Evolutionary conservation across 2,888 invertebrate species (phyloP), one percentile per base, ranked within the genome.

Genomic region (Cyaniris semiargus): DNA sequence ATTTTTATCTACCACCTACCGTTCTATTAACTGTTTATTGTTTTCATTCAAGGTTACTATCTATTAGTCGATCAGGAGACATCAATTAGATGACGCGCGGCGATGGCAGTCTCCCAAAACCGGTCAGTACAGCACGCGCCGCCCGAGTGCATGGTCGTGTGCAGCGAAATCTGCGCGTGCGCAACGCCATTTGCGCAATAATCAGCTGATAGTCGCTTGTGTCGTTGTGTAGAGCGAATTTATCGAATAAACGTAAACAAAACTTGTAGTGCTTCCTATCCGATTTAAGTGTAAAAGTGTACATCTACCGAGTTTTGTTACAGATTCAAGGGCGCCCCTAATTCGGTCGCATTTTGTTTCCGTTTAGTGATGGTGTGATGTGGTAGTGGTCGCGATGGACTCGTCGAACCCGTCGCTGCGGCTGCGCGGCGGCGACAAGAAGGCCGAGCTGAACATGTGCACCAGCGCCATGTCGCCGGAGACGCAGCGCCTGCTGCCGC

Each of bases 391-490:
- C 0, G 82, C 83, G 83, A 94, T 94, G 94, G 94, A 94, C 83
- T 91, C 88, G 80, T 79, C 82, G 18, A 92, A 90, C 34, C 84
- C 84, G 80, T 94, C 94, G 86, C 90, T 94, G 87, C 93, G 94
- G 80, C 85, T 92, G 78, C 93, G 94, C 89, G 91, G 93, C 84
- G 90, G 89, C 85, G 88, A 84, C 82, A 90, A 90, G 84, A 91
- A 92, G 84, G 93, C 95, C 85, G 95, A 95, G 84, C 93, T 95
- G 83, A 91, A 94, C 84, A 88, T 94, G 85, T 95, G 96, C 85
- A 95, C 96, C n/a, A 96, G 96, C 91, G 95, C 94, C 8, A 96
- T 96, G 96, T 96, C 96, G 23, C 94, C 95, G 78, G 95, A 95
- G 87, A 95, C 95, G 10, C 95, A 95, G 86, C 92, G 95, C 85